Base-by-base conservation (phyloP, 2,888 invertebrate genomes). In the Nomada lathburiana region DNA sequence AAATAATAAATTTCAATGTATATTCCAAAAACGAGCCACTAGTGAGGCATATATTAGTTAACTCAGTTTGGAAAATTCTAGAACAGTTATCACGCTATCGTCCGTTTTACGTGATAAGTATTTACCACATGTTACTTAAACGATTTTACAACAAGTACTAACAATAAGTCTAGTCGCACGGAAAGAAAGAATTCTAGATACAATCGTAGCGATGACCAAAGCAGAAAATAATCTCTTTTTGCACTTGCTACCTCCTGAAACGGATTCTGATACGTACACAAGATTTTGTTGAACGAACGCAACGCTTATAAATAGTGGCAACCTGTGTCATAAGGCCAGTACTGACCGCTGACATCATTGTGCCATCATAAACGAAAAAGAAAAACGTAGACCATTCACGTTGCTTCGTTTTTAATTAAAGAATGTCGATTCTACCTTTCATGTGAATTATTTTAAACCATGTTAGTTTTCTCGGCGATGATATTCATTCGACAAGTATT, bases 251-350 rank as follows among this genome's bases (percentile, higher is more conserved):
- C 47, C 47, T 26, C 59, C 68, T 60, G 23, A 65, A 36, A 20
- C n/a, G 47, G 20, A 18, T 20, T 47, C 44, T 26, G n/a, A 64
- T 47, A 75, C 55, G 52, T n/a, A 44, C 52, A 62, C 44, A 23
- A 67, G 44, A 72, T 81, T 72, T 72, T 60, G 42, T 44, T 55
- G 63, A 53, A 80, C 57, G 62, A 75, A 87, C 79, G 87, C 70
- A 88, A 86, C 42, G 60, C 60, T 88, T 87, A 86, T 88, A 87
- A 86, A 88, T 87, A 87, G 88, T 83, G 36, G 11, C 81, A 36
- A 9, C 62, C 63, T 69, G 68, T 69, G 82, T 88, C 79, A 84
- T 36, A 69, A 50, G 67, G 69, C 64, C 62, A 42, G 63, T n/a
- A 44, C 50, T 23, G 62, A 55, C 20, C 42, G 87, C 71, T 87